phyloP scores from a whole-genome alignment of 2,888 invertebrate genomes.

The Notocelia uddmanniana region DNA sequence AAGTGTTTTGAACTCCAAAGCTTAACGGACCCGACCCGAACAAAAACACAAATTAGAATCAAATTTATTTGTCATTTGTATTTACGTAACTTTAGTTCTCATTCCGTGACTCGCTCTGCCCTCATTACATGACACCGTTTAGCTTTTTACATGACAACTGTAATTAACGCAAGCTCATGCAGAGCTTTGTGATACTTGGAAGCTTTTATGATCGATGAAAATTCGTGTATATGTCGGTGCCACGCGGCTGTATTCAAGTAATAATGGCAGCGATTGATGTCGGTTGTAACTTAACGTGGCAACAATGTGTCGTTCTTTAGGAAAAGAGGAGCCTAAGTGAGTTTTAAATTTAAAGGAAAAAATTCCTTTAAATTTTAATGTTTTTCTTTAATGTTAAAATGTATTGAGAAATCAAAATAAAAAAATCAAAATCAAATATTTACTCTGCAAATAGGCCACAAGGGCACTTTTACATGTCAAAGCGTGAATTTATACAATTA shows the following conservation, averaged over 20 bases:
- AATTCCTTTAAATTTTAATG: too few relatives aligned
- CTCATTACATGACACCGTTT: constrained; percentile 29
- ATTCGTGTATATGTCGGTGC: background rate
- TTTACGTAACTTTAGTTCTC: background rate
- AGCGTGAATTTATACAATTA: too few relatives aligned
- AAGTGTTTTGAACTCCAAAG: constrained; percentile 16
- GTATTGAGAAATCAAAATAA: too few relatives aligned
- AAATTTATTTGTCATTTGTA: constrained; percentile 16
- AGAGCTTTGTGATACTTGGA: background rate
- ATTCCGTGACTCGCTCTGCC: background rate
- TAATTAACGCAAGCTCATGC: constrained; percentile 1
- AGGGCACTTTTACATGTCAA: too few relatives aligned
- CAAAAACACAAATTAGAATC: constrained; percentile 8
- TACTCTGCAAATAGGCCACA: too few relatives aligned
- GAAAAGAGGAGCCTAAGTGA: too few relatives aligned
- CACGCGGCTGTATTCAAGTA: background rate
- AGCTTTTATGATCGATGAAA: background rate
- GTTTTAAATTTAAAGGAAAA: too few relatives aligned
- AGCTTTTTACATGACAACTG: constrained; percentile 1
- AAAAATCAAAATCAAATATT: too few relatives aligned
- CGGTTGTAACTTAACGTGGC: background rate
- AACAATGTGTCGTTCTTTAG: too few relatives aligned
- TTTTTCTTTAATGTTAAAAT: too few relatives aligned
- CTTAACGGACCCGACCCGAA: background rate
- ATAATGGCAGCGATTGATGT: too few relatives aligned